A percentile compares a stretch with the other conserved stretches of the same genome.
Conservation (phyloP, 2,113 vertebrate species). For the Podiceps cristatus region DNA sequence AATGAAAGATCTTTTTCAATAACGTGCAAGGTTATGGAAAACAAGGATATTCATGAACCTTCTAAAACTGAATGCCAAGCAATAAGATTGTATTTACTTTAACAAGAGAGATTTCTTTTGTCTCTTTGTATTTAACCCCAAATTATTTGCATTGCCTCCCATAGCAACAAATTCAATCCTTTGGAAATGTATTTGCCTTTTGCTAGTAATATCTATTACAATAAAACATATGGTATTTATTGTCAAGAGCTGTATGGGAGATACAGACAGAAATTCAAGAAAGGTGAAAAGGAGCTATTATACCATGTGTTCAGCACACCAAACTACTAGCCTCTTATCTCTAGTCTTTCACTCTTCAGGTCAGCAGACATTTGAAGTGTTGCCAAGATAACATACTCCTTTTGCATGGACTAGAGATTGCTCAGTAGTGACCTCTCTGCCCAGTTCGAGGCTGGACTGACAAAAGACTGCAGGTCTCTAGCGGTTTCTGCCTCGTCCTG, state of each 20-base stretch:
- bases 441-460: not conserved
- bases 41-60: slow-evolving; percentile 55
- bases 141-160: slow-evolving; percentile 53
- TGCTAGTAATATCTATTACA: not conserved
- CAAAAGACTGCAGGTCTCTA: not conserved
- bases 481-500: not conserved
- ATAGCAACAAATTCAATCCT: slow-evolving; percentile 52
- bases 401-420: slow-evolving; percentile 2
- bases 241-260: not conserved
- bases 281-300: not conserved
- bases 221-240: not conserved
- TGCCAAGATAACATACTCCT: not conserved
- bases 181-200: slow-evolving; percentile 21
- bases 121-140: slow-evolving; percentile 38
- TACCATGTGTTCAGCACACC: not conserved
- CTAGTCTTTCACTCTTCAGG: not conserved
- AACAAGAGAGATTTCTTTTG: slow-evolving; percentile 26
- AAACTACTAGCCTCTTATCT: not conserved
- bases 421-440: not conserved
- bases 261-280: not conserved
- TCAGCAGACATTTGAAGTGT: not conserved
- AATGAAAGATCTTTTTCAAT: slow-evolving; percentile 65
- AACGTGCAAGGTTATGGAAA: not conserved
- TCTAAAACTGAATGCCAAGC: slow-evolving; percentile 30
- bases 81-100: slow-evolving; percentile 32